Percentiles rank a stretch among this genome's conserved stretches.
Conservation (phyloP, 2,797 vertebrate species). For the Acropternis orthonyx region DNA sequence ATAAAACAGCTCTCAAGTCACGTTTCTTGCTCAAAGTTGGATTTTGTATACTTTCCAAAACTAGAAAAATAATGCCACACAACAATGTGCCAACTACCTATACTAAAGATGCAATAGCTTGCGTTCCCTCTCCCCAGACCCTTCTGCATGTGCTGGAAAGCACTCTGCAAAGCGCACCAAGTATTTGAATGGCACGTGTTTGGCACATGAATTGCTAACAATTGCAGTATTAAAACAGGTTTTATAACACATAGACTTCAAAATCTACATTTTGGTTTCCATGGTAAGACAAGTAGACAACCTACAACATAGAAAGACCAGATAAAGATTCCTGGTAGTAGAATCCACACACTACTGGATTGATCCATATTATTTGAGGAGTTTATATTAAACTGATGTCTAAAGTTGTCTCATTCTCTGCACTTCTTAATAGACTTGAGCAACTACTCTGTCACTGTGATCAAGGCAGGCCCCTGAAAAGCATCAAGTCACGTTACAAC, state of each 20-base stretch:
- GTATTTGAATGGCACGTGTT: accelerated
- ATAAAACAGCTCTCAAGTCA: background rate
- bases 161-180: background rate
- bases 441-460: background rate
- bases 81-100: background rate
- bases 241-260: background rate
- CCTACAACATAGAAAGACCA: background rate
- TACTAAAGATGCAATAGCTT: background rate
- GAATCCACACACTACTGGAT: background rate
- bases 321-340: background rate
- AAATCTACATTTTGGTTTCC: background rate
- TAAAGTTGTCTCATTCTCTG: background rate
- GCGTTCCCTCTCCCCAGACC: background rate
- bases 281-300: background rate
- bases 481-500: background rate
- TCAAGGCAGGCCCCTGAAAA: background rate
- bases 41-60: background rate
- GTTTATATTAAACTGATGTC: background rate
- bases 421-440: background rate
- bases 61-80: background rate
- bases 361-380: background rate
- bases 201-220: background rate
- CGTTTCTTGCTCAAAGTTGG: background rate
- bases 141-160: background rate
- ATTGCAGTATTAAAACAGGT: background rate